phyloP scores from a whole-genome alignment of 1,140 invertebrate species.

The Lasioglossum baleicum region DNA sequence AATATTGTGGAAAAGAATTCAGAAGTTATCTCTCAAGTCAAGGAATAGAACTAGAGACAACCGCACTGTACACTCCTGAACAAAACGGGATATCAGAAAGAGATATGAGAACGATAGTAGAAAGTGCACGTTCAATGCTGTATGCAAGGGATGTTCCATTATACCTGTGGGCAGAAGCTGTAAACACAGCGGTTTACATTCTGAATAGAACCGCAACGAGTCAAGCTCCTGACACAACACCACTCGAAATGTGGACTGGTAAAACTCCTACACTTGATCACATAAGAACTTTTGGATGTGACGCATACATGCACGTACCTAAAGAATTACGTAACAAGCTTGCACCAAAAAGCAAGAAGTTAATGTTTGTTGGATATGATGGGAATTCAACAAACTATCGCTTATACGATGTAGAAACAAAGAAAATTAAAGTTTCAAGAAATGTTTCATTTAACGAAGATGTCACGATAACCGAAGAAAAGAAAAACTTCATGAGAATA shows the following conservation, averaged over 20 bases:
- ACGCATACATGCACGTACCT: slow-evolving; percentile 17
- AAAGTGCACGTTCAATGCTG: neutral
- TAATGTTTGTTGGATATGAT: slow-evolving; percentile 31
- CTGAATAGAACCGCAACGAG: slow-evolving; percentile 18
- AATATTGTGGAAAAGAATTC: neutral
- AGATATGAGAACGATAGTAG: slow-evolving; percentile 23
- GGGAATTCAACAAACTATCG: slow-evolving; percentile 33
- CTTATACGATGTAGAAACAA: slow-evolving; percentile 1
- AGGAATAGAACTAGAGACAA: slow-evolving; percentile 1
- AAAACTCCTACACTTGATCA: neutral
- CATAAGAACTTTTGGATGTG: neutral
- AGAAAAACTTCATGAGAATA: neutral
- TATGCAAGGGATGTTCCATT: neutral
- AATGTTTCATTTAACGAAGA: neutral
- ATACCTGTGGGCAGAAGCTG: slow-evolving; percentile 34
- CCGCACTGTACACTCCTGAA: slow-evolving; percentile 69
- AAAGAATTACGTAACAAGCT: slow-evolving; percentile 42
- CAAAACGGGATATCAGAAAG: slow-evolving; percentile 72
- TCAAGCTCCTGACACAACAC: neutral
- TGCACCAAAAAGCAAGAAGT: slow-evolving; percentile 43
- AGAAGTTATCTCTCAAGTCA: neutral
- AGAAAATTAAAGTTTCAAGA: neutral
- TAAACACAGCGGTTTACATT: slow-evolving; percentile 37
- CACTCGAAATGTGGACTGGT: neutral
- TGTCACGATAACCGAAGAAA: neutral